Evolutionary conservation across 2,888 invertebrate species (phyloP), one percentile per base, ranked within the genome.

Genomic region (Baronia brevicornis): DNA sequence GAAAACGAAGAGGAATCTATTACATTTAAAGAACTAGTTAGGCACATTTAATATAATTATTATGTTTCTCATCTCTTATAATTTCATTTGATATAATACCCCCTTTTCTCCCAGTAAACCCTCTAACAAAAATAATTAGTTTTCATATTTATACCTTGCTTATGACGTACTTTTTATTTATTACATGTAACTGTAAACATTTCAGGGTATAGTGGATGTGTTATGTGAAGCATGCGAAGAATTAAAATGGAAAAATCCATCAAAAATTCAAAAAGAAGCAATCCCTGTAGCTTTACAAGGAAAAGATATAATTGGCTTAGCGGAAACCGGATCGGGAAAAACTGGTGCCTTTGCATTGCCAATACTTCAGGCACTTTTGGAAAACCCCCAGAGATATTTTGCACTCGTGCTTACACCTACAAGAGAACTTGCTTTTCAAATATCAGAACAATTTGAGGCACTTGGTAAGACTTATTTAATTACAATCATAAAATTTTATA

Each of bases 331-430:
- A 1, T 97, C 96, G 0, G 97, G 97, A 1, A 99, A 99, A 84
- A 99, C 99, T 0, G 99, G 94, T 3, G 97, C 99, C 0, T 99
- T 99, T 79, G 97, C 97, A 0, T 68, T 99, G 38, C 99, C 99
- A 0, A 98, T 99, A 43, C 72, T 99, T 14, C 98, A 99, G 60
- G 88, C 93, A 0, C 77, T 98, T 7, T 74, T 99, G 21, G 93
- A 96, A 47, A 92, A 90, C 58, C 98, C 98, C 0, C 98, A 98
- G 64, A 86, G 97, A 64, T 92, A 97, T 60, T 99, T 96, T 77
- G 96, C 96, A 0, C 79, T 98, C 0, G 86, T 99, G 44, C 71
- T 99, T 28, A 98, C 99, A 7, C 99, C 99, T 0, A 99, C 99
- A 0, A 88, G 99, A 72, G 99, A 99, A 75, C 84, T 99, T 54